Base-by-base conservation (phyloP, 1,140 invertebrate species). In the Copidosoma floridanum region DNA sequence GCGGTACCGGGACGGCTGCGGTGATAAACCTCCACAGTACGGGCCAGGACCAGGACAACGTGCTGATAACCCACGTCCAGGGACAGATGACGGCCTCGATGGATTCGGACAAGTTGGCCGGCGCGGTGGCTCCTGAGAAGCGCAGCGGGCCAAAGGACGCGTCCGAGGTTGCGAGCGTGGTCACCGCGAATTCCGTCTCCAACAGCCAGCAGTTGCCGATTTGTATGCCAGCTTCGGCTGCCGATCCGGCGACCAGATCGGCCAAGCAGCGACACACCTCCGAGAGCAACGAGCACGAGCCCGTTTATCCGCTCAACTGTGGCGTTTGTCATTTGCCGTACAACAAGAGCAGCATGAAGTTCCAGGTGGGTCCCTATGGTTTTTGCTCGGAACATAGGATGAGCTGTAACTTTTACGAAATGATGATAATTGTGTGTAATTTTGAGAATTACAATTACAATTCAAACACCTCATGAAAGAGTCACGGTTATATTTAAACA, bases 1-100 rank as follows among this genome's bases (percentile, higher is more conserved):
- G 93, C 64, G 95, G 93, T 0, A 89, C 86, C 24, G 96, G 96
- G 0, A 99, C 96, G 0, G 96, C 95, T 3, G 95, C 94, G 0
- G 85, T 94, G 8, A 88, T 95, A 18, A 86, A 85, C 70, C 81
- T 86, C 67, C 80, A 82, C 10, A 82, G 82, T 51, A 70, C 76
- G 2, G 69, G 11, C 47, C 73, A 75, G 29, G 77, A 79, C 24
- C 40, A 66, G 16, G 78, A 80, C 0, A 56, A 51, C 16, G 57
- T 69, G 4, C 40, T 74, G 11, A 14, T 72, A 2, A 68, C 63
- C 24, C 70, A 74, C 12, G 53, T 56, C 12, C 75, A 74, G 27
- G 64, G 69, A 2, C 54, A 67, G 2, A 62, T 73, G 8, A 67
- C 68, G 12, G 65, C 68, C 7, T 65, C 72, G 1, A 46, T 66